phyloP scores from a whole-genome alignment of 2,888 invertebrate genomes.

The Plusia festucae region DNA sequence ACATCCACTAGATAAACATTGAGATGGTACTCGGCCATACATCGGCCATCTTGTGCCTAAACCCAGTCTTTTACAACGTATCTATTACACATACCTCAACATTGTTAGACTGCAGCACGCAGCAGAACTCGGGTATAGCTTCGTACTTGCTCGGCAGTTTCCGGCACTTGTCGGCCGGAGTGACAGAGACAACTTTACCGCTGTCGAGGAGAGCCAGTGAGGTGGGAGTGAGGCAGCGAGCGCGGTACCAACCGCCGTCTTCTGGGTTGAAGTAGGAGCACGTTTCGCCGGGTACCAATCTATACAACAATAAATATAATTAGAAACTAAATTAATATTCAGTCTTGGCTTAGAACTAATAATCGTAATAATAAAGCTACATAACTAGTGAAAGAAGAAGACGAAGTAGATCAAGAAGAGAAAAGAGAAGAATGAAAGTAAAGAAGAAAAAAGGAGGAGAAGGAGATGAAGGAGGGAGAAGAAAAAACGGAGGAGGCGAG shows the following conservation, averaged over 20 bases:
- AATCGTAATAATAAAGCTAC: too few species aligned
- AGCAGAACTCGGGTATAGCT: conserved; percentile 74
- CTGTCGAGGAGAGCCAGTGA: conserved; percentile 73
- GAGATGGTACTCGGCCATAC: too few species aligned
- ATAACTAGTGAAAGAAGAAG: too few species aligned
- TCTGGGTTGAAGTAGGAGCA: conserved; percentile 70
- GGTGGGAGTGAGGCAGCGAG: conserved; percentile 64
- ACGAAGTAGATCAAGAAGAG: too few species aligned
- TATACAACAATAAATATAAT: conserved; percentile 39
- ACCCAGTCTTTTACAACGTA: too few species aligned
- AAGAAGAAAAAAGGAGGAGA: background rate
- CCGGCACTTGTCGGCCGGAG: conserved; percentile 48
- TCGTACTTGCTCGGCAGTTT: conserved; percentile 61
- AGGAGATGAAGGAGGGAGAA: background rate
- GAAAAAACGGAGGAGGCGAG: background rate
- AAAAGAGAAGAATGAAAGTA: background rate
- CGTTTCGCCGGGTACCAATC: conserved; percentile 69
- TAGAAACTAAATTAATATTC: too few species aligned
- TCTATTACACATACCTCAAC: conserved; percentile 64
- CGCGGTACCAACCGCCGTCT: conserved; percentile 81
- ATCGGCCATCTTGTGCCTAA: too few species aligned
- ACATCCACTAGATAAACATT: too few species aligned
- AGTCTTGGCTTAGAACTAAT: too few species aligned
- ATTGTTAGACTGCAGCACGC: conserved; percentile 57
- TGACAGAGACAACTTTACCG: conserved; percentile 55